Evolutionary conservation across 2,797 vertebrate species (phyloP), one percentile per base, ranked within the genome.

Genomic region (Esox lucius): DNA sequence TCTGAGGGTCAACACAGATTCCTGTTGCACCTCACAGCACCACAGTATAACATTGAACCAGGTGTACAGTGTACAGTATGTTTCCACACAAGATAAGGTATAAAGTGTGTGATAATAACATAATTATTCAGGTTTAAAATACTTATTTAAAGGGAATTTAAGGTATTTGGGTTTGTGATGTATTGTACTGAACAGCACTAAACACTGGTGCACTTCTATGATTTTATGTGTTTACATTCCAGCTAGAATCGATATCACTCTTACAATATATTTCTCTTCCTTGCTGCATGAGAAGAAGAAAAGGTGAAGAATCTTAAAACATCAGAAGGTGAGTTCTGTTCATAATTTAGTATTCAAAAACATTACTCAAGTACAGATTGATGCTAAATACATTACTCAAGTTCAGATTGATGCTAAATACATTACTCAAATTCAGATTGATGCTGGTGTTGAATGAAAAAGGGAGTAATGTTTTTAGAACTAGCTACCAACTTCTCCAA

Each of bases 261-360:
- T 24, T 39, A 15, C 24, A 46, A 46, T 11, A 13, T 31, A 33
- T 66, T 33, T 35, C n/a, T n/a, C 33, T 19, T 35, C 24, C 48
- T n/a, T 28, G 66, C 71, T 72, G 19, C 71, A 68, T 78, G 61
- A 64, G 35, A 80, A 85, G 79, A 83, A 70, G 78, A 81, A 24
- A 88, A 74, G 76, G 5, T 71, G 48, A 86, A 76, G 56, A 76
- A 77, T 22, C 53, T 66, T 67, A 83, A 73, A 80, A n/a, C 77
- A 19, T 73, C 26, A 31, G 72, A 70, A 4, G 72, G 77, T 82
- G 65, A 39, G 68, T 53, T 59, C 48, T 69, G 46, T 42, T 42
- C 68, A 67, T 22, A 46, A 17, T 59, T 19, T 68, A 65, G 19
- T 26, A 28, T 15, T 24, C 26, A 26, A 26, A 75, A 70, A 39